Evolutionary conservation across 2,888 invertebrate genomes (phyloP).

Genomic region (Acanthosepion lycidas): DNA sequence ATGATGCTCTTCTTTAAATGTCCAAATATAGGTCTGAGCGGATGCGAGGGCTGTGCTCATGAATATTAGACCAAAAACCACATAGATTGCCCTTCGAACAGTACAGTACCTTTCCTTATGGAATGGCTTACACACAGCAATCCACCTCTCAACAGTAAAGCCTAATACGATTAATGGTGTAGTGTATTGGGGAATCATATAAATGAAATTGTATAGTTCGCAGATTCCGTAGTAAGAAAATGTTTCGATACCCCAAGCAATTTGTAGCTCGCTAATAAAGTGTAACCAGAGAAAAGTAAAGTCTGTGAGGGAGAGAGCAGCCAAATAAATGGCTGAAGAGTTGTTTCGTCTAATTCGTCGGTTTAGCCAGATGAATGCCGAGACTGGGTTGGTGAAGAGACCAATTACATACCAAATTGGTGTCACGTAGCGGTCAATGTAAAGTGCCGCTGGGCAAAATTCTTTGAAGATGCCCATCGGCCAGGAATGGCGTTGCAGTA

Average conservation of each 20-base stretch:
- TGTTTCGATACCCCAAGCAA: slow-evolving; percentile 70
- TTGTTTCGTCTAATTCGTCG: slow-evolving; percentile 69
- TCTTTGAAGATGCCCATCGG: slow-evolving; percentile 50
- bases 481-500: slow-evolving; percentile 6
- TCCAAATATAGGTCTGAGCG: slow-evolving; percentile 72
- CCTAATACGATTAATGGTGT: slow-evolving; percentile 73
- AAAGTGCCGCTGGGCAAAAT: slow-evolving; percentile 63
- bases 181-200: slow-evolving; percentile 69
- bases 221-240: slow-evolving; percentile 64
- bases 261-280: slow-evolving; percentile 69
- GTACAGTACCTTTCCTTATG: slow-evolving; percentile 70
- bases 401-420: slow-evolving; percentile 73
- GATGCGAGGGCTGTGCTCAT: slow-evolving; percentile 62
- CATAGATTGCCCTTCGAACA: slow-evolving; percentile 65
- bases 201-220: slow-evolving; percentile 68
- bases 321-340: slow-evolving; percentile 73
- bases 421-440: slow-evolving; percentile 69
- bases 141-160: slow-evolving; percentile 73
- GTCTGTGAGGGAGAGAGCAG: slow-evolving; percentile 64
- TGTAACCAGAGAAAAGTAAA: slow-evolving; percentile 63
- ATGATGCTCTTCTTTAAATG: slow-evolving; percentile 59
- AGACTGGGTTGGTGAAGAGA: slow-evolving; percentile 70
- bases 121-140: slow-evolving; percentile 72
- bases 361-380: slow-evolving; percentile 72
- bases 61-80: slow-evolving; percentile 60